phyloP scores from a whole-genome alignment of 2,113 vertebrate species.

The human (Homo sapiens) region GRCh38 chr1:67719501-67720000 shows the following conservation, averaged over 20 bases:
- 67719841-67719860: not conserved
- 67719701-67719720: not conserved
- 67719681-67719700: not conserved
- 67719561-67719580: not conserved
- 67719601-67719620: not conserved
- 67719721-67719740: not conserved
- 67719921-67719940: not conserved
- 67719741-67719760: not conserved
- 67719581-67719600: not conserved
- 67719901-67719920: not conserved
- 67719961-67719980: not conserved
- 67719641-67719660: not conserved
- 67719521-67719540: not conserved
- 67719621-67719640: not conserved
- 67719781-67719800: not conserved
- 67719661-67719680: not conserved
- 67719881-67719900: not conserved
- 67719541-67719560: not conserved
- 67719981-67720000: not conserved
- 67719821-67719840: not conserved
- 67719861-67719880: not conserved
- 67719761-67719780: not conserved
- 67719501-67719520: not conserved
- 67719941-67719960: not conserved
- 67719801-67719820: not conserved